Conservation (phyloP, 2,113 vertebrate genomes). For the Miniopterus natalensis region DNA sequence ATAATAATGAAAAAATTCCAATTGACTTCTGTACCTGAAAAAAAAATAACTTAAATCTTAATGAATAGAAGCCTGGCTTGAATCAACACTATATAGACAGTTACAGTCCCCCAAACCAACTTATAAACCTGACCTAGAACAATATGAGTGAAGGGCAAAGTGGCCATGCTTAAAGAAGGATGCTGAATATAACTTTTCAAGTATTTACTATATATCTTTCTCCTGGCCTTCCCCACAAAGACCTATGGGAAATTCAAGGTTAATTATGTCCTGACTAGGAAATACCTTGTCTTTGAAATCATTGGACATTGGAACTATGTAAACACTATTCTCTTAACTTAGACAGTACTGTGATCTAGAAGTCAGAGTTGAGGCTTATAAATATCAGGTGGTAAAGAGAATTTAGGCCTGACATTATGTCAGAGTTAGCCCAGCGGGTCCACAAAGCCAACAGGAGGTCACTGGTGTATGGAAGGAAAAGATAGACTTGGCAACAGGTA, state of each 20-base stretch:
- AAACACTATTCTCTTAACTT: not conserved
- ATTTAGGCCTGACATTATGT: not conserved
- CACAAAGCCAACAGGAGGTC: not conserved
- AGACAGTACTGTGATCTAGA: not conserved
- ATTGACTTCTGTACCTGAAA: not conserved
- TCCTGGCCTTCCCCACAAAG: not conserved
- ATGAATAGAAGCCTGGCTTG: not conserved
- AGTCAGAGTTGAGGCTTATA: not conserved
- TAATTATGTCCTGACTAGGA: not conserved
- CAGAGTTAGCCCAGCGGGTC: not conserved
- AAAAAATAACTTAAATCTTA: not conserved
- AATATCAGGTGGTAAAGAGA: conserved; percentile 11
- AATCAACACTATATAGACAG: not conserved
- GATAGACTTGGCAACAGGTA: not conserved
- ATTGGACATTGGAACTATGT: not conserved
- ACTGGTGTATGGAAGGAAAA: not conserved
- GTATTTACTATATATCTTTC: not conserved
- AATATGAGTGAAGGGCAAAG: not conserved
- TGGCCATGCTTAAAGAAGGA: not conserved
- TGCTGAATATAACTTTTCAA: not conserved
- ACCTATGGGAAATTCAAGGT: not conserved
- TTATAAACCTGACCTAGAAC: not conserved
- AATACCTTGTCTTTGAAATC: not conserved
- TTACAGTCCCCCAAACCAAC: not conserved
- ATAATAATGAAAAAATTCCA: not conserved